Conservation (phyloP, 2,797 vertebrate genomes). For the Lutjanus argentimaculatus region DNA sequence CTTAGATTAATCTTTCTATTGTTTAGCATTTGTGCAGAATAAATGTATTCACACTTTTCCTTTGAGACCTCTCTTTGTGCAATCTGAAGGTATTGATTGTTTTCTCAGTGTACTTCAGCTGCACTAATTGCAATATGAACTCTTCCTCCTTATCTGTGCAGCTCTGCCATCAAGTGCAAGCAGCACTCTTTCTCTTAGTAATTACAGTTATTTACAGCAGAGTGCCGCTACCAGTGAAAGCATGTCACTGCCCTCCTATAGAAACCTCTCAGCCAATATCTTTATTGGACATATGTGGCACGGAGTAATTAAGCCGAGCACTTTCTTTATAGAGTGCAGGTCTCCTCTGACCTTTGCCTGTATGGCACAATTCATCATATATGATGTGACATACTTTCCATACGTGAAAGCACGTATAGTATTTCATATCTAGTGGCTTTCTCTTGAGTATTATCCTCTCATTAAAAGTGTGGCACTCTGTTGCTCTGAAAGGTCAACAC, state of each 20-base stretch:
- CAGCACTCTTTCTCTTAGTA: constrained; percentile 43
- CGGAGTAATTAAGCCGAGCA: constrained; percentile 66
- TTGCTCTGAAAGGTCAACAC: constrained; percentile 37
- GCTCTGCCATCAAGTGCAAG: constrained; percentile 22
- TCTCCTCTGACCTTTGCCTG: constrained; percentile 65
- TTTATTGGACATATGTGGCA: constrained; percentile 61
- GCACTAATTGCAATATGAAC: constrained; percentile 12
- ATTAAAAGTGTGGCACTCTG: constrained; percentile 6
- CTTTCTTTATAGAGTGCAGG: constrained; percentile 49
- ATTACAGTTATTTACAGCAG: constrained; percentile 57
- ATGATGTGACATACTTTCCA: constrained; percentile 48
- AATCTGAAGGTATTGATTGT: constrained; percentile 34
- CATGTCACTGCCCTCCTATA: constrained; percentile 25
- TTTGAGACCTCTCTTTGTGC: constrained; percentile 25
- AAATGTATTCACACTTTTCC: constrained; percentile 27
- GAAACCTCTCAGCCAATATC: constrained; percentile 56
- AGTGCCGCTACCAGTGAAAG: constrained; percentile 31
- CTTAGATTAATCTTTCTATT: constrained; percentile 65
- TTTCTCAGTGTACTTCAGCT: constrained; percentile 10
- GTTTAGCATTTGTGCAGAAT: constrained; percentile 43
- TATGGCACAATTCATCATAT: constrained; percentile 50
- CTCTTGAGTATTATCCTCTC: constrained; percentile 6
- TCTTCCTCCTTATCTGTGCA: constrained; percentile 5
- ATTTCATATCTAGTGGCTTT: constrained; percentile 22
- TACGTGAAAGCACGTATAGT: constrained; percentile 6